A percentile compares a stretch with the other conserved stretches of the same genome.
phyloP scores from a whole-genome alignment of 2,888 invertebrate species.

The Volucella inanis region DNA sequence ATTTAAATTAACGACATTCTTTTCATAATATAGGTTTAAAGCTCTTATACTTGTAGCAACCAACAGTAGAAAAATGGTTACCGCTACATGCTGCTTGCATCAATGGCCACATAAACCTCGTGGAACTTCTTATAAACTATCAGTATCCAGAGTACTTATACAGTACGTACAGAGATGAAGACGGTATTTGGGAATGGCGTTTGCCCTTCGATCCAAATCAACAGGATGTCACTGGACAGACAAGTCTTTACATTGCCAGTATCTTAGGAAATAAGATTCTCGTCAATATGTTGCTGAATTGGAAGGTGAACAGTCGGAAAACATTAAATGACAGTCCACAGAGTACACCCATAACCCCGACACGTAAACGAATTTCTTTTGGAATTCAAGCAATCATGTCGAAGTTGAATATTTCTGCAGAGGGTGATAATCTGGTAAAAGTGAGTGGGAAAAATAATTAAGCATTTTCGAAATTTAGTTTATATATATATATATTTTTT shows the following conservation, averaged over 20 bases:
- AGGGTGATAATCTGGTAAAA: constrained; percentile 83
- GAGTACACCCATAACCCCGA: constrained; percentile 83
- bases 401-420: constrained; percentile 87
- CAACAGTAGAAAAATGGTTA: constrained; percentile 95
- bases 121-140: constrained; percentile 91
- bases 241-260: constrained; percentile 94
- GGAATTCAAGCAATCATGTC: constrained; percentile 95
- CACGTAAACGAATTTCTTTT: constrained; percentile 90
- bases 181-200: constrained; percentile 91
- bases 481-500: too few species aligned
- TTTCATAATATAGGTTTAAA: neutral
- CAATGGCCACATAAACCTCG: constrained; percentile 91
- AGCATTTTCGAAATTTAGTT: constrained; percentile 1
- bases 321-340: constrained; percentile 77
- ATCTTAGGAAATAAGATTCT: constrained; percentile 91
- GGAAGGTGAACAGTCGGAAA: constrained; percentile 85
- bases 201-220: constrained; percentile 97
- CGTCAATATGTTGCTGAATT: constrained; percentile 89
- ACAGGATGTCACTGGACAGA: constrained; percentile 94
- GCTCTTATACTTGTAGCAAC: constrained; percentile 84
- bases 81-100: constrained; percentile 96
- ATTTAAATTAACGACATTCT: neutral
- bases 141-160: constrained; percentile 90
- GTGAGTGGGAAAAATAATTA: constrained; percentile 77
- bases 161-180: constrained; percentile 87